These are phyloP conservation scores for Danionella dracula DNA, from an alignment of 2,797 vertebrate genomes.

Conservation along the genomic window DNA sequence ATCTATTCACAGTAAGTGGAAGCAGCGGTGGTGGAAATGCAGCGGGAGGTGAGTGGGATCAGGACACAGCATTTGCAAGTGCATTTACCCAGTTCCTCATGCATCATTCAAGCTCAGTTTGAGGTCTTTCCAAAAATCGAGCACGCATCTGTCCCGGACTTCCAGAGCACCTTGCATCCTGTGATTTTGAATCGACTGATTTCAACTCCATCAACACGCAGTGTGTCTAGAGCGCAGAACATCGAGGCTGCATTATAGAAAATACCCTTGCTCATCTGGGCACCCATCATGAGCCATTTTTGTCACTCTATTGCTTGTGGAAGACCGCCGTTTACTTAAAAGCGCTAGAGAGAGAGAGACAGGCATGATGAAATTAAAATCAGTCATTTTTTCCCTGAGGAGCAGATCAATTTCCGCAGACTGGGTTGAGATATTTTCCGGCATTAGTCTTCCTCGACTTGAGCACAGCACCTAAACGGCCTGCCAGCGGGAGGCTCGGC, in stretches of 20 bases:
- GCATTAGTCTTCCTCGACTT: conserved; percentile 74
- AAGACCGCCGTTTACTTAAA: conserved; percentile 57
- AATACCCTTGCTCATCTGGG: conserved; percentile 25
- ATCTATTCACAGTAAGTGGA: conserved; percentile 76
- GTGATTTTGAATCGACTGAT: conserved; percentile 31
- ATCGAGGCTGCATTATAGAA: conserved; percentile 2
- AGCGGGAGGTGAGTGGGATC: conserved; percentile 35
- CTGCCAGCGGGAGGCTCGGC: conserved; percentile 67
- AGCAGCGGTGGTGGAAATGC: conserved; percentile 56
- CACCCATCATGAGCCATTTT: conserved; percentile 54
- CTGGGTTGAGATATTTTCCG: conserved; percentile 74
- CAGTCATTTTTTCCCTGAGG: conserved; percentile 73
- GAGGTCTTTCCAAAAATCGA: neutral
- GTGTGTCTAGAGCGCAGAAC: conserved; percentile 54
- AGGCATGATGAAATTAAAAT: conserved; percentile 75
- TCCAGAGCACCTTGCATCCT: neutral
- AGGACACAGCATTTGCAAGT: conserved; percentile 30
- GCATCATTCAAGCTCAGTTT: neutral
- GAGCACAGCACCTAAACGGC: conserved; percentile 70
- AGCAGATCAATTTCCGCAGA: conserved; percentile 82
- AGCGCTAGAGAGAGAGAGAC: conserved; percentile 61
- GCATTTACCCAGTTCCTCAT: conserved; percentile 11
- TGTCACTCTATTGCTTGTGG: conserved; percentile 48
- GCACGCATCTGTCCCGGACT: neutral
- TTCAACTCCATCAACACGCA: conserved; percentile 58